Evolutionary conservation across 2,113 vertebrate genomes (phyloP).

Genomic region (Chloropsis hardwickii): DNA sequence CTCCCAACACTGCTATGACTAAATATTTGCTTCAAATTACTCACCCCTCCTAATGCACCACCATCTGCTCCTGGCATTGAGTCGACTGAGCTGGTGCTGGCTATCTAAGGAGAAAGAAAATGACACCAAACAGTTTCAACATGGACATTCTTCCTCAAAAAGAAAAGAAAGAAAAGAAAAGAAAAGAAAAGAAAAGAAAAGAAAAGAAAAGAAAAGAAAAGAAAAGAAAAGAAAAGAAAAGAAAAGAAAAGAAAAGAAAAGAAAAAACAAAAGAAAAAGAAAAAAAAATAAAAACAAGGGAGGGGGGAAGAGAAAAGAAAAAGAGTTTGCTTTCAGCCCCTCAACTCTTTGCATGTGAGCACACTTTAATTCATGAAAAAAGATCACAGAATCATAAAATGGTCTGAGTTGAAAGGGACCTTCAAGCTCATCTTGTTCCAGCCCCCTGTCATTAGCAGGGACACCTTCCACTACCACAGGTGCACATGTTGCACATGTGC

Average conservation of each 20-base stretch:
- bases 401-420: background rate
- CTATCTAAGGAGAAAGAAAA: conserved; percentile 48
- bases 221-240: too few species aligned
- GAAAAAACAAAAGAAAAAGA: background rate
- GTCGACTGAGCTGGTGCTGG: conserved; percentile 51
- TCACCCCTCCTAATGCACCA: conserved; percentile 61
- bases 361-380: background rate
- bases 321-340: background rate
- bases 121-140: background rate
- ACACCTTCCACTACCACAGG: background rate
- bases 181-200: too few species aligned
- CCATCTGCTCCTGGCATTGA: conserved; percentile 47
- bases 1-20: background rate
- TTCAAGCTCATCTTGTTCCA: background rate
- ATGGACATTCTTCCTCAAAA: background rate
- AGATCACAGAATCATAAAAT: background rate
- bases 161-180: too few species aligned
- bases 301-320: background rate
- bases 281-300: too few species aligned
- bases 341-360: background rate
- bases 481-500: accelerated
- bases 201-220: too few species aligned
- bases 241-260: background rate
- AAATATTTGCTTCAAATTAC: background rate
- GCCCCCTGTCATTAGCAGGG: background rate